Percentiles rank a stretch among this genome's conserved stretches.
Conservation (phyloP, 2,888 invertebrate genomes). For the Linnaemya tessellans region DNA sequence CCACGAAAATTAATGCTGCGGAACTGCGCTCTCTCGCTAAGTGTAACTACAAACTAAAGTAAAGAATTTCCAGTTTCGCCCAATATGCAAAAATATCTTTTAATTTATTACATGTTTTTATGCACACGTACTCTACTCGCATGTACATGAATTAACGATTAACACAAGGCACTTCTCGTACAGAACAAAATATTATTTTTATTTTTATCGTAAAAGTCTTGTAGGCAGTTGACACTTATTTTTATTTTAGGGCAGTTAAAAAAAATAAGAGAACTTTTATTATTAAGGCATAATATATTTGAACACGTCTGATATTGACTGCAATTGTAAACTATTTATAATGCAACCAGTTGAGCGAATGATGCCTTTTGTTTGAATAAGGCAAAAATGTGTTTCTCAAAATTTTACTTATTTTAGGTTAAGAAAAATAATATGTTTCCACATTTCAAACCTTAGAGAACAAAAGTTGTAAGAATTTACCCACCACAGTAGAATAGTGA, state of each 20-base stretch:
- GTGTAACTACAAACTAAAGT: not conserved
- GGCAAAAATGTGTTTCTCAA: not conserved
- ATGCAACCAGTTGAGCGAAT: not conserved
- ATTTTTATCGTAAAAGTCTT: not conserved
- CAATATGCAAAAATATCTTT: not conserved
- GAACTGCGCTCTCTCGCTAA: constrained; percentile 1
- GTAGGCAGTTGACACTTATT: not conserved
- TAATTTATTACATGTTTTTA: constrained; percentile 24
- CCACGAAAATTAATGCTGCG: constrained; percentile 1
- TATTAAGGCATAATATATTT: not conserved
- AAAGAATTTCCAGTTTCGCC: not conserved
- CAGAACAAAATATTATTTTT: not conserved
- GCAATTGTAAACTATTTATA: not conserved
- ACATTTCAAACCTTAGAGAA: too few species aligned
- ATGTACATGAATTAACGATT: not conserved
- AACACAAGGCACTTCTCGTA: not conserved
- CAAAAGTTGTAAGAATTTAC: too few species aligned
- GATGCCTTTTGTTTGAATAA: not conserved
- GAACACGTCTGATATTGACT: not conserved
- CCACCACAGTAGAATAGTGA: too few species aligned
- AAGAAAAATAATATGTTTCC: too few species aligned
- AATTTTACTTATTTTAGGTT: too few species aligned
- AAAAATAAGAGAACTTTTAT: not conserved
- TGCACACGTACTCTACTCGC: not conserved
- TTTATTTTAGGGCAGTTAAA: not conserved